Evolutionary conservation across 2,797 vertebrate species (phyloP), one percentile per base, ranked within the genome.

Genomic region (Decapterus maruadsi): DNA sequence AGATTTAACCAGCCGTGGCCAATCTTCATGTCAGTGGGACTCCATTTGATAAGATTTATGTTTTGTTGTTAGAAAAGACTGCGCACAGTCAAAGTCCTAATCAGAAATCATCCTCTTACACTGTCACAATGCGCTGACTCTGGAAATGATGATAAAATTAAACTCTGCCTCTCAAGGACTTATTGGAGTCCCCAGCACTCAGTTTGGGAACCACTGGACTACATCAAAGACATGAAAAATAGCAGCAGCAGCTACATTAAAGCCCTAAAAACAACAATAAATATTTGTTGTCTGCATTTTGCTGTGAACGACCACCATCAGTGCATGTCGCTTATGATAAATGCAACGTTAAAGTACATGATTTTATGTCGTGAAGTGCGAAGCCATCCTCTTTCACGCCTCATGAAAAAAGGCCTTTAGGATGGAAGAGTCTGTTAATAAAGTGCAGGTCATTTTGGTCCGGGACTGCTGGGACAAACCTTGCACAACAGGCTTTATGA

Each of bases 371-470:
- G 29, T 60, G 65, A 70, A 69, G 72, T 57, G 8, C 73, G 64
- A 83, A 51, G 77, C 45, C 50, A 16, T 57, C 59, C 50, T 14
- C 42, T 83, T 78, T 84, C 81, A 81, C 26, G 51, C 66, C 80
- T 83, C 67, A 66, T 88, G 62, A 87, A 87, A 78, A 72, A 72
- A 77, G 66, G 45, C 70, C 78, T 87, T 63, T 48, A 53, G 68
- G 38, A 60, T 19, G 45, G 69, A 63, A 70, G 76, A 1, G 57
- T 64, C 64, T 61, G 83, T 69, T 78, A 75, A 83, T 89, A 86
- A 87, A 80, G 78, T 72, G 51, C 68, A 66, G 84, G 80, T 86
- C 82, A 82, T 71, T 72, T 83, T 48, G 8, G 87, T 80, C 0
- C 75, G 67, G 71, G 31, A 75, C 71, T 42, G 17, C 50, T 6